A percentile compares a stretch with the other conserved stretches of the same genome.
phyloP scores from a whole-genome alignment of 2,797 vertebrate genomes.

The Cebuella pygmaea region DNA sequence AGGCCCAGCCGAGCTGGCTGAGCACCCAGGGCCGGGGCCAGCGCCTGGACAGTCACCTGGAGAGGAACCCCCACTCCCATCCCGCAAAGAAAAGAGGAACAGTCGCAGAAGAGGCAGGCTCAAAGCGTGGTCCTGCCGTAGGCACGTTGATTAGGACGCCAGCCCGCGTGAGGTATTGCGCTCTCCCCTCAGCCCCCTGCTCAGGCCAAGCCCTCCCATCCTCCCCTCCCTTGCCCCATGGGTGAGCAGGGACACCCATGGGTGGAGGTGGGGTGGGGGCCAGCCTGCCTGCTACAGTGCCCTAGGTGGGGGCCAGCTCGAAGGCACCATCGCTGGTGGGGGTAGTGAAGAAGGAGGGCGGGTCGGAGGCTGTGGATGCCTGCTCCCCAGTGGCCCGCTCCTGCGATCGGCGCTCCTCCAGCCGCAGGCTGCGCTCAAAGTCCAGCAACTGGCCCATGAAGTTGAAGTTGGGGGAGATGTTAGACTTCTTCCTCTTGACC shows the following conservation, averaged over 20 bases:
- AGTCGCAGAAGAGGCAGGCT: slow-evolving; percentile 72
- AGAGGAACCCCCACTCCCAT: background rate
- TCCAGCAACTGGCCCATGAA: slow-evolving; percentile 99
- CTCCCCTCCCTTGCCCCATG: background rate
- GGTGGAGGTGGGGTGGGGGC: background rate
- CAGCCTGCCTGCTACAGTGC: background rate
- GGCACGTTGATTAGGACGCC: slow-evolving; percentile 70
- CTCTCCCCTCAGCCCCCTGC: slow-evolving; percentile 48
- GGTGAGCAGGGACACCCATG: background rate
- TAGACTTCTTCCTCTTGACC: slow-evolving; percentile 98
- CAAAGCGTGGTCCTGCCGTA: background rate
- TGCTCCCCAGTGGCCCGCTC: background rate
- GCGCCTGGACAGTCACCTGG: background rate
- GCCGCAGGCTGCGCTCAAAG: slow-evolving; percentile 87
- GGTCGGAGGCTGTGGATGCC: slow-evolving; percentile 53
- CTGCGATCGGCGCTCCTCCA: slow-evolving; percentile 55
- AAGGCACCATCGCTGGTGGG: slow-evolving; percentile 81
- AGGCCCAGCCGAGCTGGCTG: background rate
- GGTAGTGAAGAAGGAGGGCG: slow-evolving; percentile 82
- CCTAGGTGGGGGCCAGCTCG: slow-evolving; percentile 81
- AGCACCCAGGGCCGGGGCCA: background rate
- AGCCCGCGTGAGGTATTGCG: slow-evolving; percentile 69
- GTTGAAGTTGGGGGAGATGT: slow-evolving; percentile 99
- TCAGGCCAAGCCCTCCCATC: background rate
- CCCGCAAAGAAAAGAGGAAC: slow-evolving; percentile 50